Conservation (phyloP, 2,113 vertebrate genomes). For the Cranoglanis bouderius region DNA sequence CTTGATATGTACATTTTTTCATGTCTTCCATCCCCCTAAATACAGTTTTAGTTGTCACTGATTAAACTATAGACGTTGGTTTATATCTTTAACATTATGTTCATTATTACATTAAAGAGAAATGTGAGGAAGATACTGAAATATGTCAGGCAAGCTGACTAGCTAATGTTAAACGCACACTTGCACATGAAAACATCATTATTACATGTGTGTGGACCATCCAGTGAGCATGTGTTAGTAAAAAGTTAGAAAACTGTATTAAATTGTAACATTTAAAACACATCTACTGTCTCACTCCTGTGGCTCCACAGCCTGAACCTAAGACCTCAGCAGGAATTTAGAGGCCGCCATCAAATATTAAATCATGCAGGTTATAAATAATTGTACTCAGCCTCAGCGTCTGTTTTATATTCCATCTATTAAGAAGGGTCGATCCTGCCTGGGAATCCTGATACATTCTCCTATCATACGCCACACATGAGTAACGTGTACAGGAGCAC, state of each 20-base stretch:
- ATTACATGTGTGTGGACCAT: neutral
- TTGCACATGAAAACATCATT: neutral
- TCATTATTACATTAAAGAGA: neutral
- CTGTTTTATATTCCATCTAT: neutral
- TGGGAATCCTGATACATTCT: neutral
- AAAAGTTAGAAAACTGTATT: neutral
- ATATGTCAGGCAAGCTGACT: neutral
- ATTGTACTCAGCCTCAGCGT: neutral
- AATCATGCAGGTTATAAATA: neutral
- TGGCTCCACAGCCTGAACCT: neutral
- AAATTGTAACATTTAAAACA: neutral
- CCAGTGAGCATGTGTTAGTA: neutral
- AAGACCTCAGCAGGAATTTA: neutral
- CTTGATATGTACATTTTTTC: neutral
- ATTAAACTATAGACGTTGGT: neutral
- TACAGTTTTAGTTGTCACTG: neutral
- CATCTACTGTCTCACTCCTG: neutral
- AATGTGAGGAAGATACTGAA: neutral
- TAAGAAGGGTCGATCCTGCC: neutral
- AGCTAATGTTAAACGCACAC: neutral
- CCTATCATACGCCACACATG: neutral
- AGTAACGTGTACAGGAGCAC: neutral
- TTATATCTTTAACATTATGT: neutral
- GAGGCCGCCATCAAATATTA: neutral
- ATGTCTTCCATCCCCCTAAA: neutral